phyloP scores from a whole-genome alignment of 1,140 invertebrate genomes.

The Zaprionus capensis region DNA sequence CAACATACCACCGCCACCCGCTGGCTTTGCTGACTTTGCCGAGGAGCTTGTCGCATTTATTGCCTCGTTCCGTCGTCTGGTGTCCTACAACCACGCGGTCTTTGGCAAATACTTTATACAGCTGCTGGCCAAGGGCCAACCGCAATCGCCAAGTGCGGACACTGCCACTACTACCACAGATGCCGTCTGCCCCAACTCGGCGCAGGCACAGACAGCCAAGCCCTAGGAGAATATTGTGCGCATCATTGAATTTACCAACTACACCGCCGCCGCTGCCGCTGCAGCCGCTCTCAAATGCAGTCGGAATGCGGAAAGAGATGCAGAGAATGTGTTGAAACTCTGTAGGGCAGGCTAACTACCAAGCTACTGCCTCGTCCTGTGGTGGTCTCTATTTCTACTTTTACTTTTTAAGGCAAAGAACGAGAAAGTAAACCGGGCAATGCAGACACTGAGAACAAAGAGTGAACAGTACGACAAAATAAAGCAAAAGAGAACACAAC shows the following conservation, averaged over 20 bases:
- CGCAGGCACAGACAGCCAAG: constrained; percentile 56
- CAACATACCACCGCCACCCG: constrained; percentile 70
- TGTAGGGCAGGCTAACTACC: too few species aligned
- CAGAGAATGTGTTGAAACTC: too few species aligned
- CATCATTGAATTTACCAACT: background rate
- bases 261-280: background rate
- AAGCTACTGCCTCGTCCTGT: background rate
- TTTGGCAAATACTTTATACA: constrained; percentile 78
- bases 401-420: background rate
- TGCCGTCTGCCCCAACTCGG: constrained; percentile 3
- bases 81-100: constrained; percentile 81
- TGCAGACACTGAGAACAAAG: background rate
- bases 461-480: background rate
- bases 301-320: too few species aligned
- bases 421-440: background rate
- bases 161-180: background rate
- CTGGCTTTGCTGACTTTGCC: constrained; percentile 70
- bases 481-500: background rate
- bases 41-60: constrained; percentile 76
- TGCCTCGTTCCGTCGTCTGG: constrained; percentile 73
- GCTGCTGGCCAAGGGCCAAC: constrained; percentile 47
- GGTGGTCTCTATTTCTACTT: background rate
- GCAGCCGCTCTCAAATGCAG: too few species aligned
- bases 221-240: constrained; percentile 35
- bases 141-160: background rate